Conservation (phyloP, 2,113 vertebrate species). For the Prolemur simus region DNA sequence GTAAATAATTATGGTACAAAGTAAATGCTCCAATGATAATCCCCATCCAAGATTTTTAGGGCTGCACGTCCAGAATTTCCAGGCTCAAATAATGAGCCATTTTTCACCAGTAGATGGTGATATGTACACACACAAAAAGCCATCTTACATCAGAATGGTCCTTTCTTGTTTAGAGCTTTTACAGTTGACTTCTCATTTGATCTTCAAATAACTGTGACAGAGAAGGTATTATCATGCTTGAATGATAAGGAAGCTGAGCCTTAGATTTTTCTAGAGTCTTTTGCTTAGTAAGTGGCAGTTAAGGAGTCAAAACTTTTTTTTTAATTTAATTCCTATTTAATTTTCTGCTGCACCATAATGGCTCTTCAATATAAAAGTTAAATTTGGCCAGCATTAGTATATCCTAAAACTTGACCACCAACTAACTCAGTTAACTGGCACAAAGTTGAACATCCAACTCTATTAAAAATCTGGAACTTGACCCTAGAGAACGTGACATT, state of each 20-base stretch:
- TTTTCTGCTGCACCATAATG: neutral
- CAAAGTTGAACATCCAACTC: neutral
- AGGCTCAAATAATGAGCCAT: neutral
- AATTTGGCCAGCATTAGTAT: conserved; percentile 1
- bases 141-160: neutral
- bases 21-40: conserved; percentile 35
- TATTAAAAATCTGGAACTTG: conserved; percentile 10
- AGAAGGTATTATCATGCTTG: neutral
- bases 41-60: neutral
- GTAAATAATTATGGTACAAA: neutral
- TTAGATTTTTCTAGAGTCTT: neutral
- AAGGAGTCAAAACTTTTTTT: neutral
- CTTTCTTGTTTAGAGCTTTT: neutral
- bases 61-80: neutral
- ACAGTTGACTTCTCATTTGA: neutral
- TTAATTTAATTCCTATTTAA: neutral
- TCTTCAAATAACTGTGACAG: neutral
- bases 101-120: conserved; percentile 73
- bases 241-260: neutral
- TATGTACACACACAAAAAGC: conserved; percentile 43
- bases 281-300: conserved; percentile 15
- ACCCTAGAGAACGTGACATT: neutral
- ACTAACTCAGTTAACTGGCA: neutral
- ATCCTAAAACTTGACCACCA: neutral
- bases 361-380: conserved; percentile 35